Percentiles rank a stretch among this genome's conserved stretches.
Conservation (phyloP, 2,113 vertebrate genomes). For the Odocoileus hemionus region DNA sequence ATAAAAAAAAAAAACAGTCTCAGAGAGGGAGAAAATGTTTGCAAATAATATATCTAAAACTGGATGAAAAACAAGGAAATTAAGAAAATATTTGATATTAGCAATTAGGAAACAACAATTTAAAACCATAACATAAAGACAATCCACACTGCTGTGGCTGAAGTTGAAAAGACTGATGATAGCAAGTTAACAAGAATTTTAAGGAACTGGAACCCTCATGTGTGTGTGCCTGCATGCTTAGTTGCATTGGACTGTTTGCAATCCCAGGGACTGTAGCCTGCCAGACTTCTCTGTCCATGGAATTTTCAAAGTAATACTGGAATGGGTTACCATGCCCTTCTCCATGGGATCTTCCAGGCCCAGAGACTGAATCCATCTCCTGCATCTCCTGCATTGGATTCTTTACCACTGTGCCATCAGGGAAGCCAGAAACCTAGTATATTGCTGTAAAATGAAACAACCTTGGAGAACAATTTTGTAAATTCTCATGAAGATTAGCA, state of each 20-base stretch:
- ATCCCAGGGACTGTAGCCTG: neutral
- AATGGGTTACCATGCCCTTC: neutral
- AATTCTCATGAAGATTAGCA: neutral
- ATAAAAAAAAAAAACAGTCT: neutral
- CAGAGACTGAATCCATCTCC: neutral
- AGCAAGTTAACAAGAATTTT: neutral
- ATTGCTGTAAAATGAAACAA: neutral
- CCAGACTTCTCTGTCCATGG: neutral
- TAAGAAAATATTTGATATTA: neutral
- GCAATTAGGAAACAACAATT: neutral
- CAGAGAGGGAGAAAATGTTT: neutral
- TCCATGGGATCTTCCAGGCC: neutral
- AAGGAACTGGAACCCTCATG: neutral
- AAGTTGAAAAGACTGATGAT: neutral
- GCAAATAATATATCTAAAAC: neutral
- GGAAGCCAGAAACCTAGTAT: neutral
- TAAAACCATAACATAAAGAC: neutral
- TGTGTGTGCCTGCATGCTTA: accelerated
- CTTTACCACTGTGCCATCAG: neutral
- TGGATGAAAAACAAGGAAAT: neutral
- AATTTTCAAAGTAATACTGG: neutral
- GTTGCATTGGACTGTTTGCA: neutral
- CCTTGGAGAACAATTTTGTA: neutral
- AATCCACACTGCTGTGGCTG: neutral
- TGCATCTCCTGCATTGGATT: neutral